Base-by-base conservation (phyloP, 2,888 invertebrate species). In the Idaea biselata region DNA sequence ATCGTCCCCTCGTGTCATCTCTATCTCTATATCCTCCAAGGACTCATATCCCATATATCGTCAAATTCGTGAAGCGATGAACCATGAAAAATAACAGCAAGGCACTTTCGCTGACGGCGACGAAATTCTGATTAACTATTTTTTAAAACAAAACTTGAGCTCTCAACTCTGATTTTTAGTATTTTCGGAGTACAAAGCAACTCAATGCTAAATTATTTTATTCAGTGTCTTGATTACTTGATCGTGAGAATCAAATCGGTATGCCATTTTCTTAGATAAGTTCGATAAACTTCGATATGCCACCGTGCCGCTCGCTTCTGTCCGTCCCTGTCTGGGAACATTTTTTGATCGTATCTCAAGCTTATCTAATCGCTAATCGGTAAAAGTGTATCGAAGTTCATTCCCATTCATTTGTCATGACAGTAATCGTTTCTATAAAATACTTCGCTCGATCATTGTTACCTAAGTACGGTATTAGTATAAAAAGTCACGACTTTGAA, bases 331-430 rank as follows among this genome's bases (percentile, higher is more conserved):
- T 65, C 71, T 71, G 75, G 73, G 75, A 77, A 77, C 68, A 69
- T 61, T 68, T 71, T 69, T 58, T 66, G 11, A 16, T 57, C 32
- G 70, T 67, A 68, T 68, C 68, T 60, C 69, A 68, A 76, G 78
- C 73, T 74, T 72, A 75, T 78, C 80, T 69, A 80, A 79, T 80
- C 69, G 75, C 61, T 79, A 84, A 85, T 87, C 79, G 83, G 84
- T 84, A 86, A 87, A 86, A 86, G 85, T 86, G 83, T 84, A 84
- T 79, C 85, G 77, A 69, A 69, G 72, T 74, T 75, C 73, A 74
- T 70, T 67, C 73, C 72, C 73, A 73, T 63, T 56, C 73, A 64
- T 69, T 74, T 73, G 71, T 76, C 68, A 66, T 75, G 79, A 79
- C 80, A 78, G 76, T 81, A 69, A 76, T 79, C 78, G 76, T 72